These are phyloP conservation scores for Drosophila lutescens DNA, from an alignment of 2,888 invertebrate genomes.

Conservation along the genomic window DNA sequence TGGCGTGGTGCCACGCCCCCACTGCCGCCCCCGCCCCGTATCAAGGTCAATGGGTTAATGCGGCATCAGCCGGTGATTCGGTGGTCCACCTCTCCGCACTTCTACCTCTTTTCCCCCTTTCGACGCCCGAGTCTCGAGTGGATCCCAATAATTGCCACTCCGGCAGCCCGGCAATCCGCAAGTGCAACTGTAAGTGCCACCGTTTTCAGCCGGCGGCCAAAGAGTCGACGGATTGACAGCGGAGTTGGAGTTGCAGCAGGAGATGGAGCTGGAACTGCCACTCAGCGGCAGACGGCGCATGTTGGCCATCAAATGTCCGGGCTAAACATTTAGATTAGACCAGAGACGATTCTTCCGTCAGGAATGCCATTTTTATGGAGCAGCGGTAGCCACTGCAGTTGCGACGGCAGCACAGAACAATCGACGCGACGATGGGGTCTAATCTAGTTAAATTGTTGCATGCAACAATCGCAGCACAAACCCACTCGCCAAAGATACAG, in stretches of 20 bases:
- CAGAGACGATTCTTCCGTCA: slow-evolving; percentile 66
- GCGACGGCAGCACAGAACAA: slow-evolving; percentile 70
- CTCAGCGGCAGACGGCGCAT: slow-evolving; percentile 66
- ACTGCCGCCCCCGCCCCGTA: slow-evolving; percentile 36
- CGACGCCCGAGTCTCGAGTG: slow-evolving; percentile 28
- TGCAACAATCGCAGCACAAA: slow-evolving; percentile 69
- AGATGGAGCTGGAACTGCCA: slow-evolving; percentile 63
- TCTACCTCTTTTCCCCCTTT: not conserved
- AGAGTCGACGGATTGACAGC: slow-evolving; percentile 66
- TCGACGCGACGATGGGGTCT: slow-evolving; percentile 58
- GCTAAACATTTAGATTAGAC: slow-evolving; percentile 78
- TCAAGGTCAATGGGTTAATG: slow-evolving; percentile 79
- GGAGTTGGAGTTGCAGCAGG: slow-evolving; percentile 12
- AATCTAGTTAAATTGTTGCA: slow-evolving; percentile 79
- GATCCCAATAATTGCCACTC: slow-evolving; percentile 75
- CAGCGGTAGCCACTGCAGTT: slow-evolving; percentile 18
- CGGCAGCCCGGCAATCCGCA: slow-evolving; percentile 73
- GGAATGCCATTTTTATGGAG: slow-evolving; percentile 66
- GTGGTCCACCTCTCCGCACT: slow-evolving; percentile 47
- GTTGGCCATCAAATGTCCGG: slow-evolving; percentile 77
- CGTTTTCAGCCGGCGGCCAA: slow-evolving; percentile 63
- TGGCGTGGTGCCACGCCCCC: slow-evolving; percentile 35
- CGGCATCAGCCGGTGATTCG: slow-evolving; percentile 26
- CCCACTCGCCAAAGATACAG: slow-evolving; percentile 31
- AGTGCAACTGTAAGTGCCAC: slow-evolving; percentile 83